A percentile compares a stretch with the other conserved stretches of the same genome.
phyloP scores from a whole-genome alignment of 2,888 invertebrate genomes.

The Acheta domesticus region DNA sequence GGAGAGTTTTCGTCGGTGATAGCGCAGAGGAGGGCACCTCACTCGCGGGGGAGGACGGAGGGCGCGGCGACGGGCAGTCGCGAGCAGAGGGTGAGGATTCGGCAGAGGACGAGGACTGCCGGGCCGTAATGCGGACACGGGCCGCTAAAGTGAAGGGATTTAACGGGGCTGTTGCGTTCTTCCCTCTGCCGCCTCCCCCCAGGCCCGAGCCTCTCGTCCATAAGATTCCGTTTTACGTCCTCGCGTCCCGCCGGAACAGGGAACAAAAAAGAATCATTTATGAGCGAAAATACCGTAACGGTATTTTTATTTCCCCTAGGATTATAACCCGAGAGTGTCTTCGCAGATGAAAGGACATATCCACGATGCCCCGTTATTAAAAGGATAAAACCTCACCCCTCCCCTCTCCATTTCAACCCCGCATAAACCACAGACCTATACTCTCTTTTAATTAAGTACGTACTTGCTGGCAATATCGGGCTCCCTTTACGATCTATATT shows the following conservation, averaged over 20 bases:
- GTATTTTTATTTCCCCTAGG: conserved; percentile 11
- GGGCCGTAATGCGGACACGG: conserved; percentile 12
- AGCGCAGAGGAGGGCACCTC: no score
- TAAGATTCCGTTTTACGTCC: conserved; percentile 9
- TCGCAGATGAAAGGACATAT: conserved; percentile 9
- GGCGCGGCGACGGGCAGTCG: no score
- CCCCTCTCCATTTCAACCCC: background rate
- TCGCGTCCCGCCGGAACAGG: background rate
- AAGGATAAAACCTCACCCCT: background rate
- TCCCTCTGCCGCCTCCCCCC: background rate
- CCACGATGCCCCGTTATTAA: background rate
- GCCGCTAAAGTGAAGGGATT: conserved; percentile 9
- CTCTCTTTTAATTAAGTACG: conserved; percentile 9
- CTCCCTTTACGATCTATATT: background rate
- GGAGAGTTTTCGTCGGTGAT: no score
- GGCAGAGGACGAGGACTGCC: background rate
- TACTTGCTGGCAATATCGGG: background rate
- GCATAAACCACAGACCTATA: conserved; percentile 8
- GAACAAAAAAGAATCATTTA: conserved; percentile 18
- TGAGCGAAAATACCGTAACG: conserved; percentile 7
- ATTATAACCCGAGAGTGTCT: background rate
- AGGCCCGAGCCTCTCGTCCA: background rate
- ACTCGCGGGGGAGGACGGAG: no score
- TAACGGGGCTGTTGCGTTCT: conserved; percentile 1
- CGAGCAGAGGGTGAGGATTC: no score